Evolutionary conservation across 2,797 vertebrate species (phyloP).

Genomic region (Toxotes lorentzi): DNA sequence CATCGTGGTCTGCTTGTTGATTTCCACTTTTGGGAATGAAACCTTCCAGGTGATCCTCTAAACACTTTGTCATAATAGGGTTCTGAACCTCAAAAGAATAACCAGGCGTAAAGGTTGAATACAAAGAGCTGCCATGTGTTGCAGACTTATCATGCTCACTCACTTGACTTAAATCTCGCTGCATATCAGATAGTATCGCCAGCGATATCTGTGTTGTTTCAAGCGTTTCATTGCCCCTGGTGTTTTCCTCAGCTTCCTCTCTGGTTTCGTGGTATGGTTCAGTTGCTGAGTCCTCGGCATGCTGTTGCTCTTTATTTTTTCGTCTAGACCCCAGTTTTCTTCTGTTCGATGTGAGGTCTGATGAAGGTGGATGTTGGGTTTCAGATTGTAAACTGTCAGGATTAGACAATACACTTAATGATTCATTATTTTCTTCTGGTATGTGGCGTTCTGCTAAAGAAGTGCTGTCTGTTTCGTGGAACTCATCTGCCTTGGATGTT

Average conservation of each 20-base stretch:
- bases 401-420: conserved; percentile 17
- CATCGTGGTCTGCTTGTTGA: not conserved
- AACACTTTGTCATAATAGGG: not conserved
- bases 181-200: conserved; percentile 13
- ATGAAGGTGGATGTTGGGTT: conserved; percentile 8
- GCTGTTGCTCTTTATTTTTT: conserved; percentile 48
- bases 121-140: not conserved
- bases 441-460: not conserved
- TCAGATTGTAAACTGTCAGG: conserved; percentile 37
- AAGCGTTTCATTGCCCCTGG: not conserved
- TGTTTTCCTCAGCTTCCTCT: conserved; percentile 55
- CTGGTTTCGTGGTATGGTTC: conserved; percentile 24
- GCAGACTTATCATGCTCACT: not conserved
- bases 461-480: not conserved
- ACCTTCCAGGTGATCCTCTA: conserved; percentile 20
- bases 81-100: conserved; percentile 9
- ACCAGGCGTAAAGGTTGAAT: not conserved
- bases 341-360: conserved; percentile 52
- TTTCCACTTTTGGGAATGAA: conserved; percentile 8
- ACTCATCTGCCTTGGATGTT: conserved; percentile 19
- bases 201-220: conserved; percentile 1
- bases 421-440: conserved; percentile 23
- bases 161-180: conserved; percentile 33
- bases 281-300: conserved; percentile 28
- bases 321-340: conserved; percentile 82